Conservation (phyloP, 2,888 invertebrate genomes). For the Harpalus rufipes region DNA sequence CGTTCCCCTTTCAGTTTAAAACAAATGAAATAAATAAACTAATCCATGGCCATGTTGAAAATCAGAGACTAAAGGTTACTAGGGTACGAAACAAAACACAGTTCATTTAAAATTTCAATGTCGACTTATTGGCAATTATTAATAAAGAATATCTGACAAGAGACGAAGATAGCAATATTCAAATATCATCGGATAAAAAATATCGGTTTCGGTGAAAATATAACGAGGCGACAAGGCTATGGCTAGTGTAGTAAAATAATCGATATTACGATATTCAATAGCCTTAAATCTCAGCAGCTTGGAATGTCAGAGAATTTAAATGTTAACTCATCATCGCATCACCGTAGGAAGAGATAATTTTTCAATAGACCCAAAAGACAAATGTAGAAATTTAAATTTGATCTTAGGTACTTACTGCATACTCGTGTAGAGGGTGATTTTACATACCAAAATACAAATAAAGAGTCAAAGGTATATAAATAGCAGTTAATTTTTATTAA, state of each 20-base stretch:
- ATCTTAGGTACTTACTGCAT: too few species aligned
- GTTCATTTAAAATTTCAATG: slow-evolving; percentile 36
- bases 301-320: slow-evolving; percentile 12
- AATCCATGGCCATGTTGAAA: slow-evolving; percentile 25
- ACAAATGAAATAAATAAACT: slow-evolving; percentile 35
- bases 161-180: background rate
- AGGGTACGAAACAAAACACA: slow-evolving; percentile 26
- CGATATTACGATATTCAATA: slow-evolving; percentile 15
- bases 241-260: slow-evolving; percentile 34
- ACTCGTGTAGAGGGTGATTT: too few species aligned
- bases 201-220: slow-evolving; percentile 5
- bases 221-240: slow-evolving; percentile 15
- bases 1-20: background rate
- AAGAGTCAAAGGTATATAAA: too few species aligned
- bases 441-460: too few species aligned
- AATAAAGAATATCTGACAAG: slow-evolving; percentile 35
- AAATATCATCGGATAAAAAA: background rate
- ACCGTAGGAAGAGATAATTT: background rate
- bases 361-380: background rate
- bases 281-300: slow-evolving; percentile 15
- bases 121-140: background rate
- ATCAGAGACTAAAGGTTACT: slow-evolving; percentile 22
- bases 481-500: too few species aligned
- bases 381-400: background rate
- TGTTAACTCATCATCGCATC: background rate